Evolutionary conservation across 2,888 invertebrate genomes (phyloP).

Genomic region (Chirona hameri): DNA sequence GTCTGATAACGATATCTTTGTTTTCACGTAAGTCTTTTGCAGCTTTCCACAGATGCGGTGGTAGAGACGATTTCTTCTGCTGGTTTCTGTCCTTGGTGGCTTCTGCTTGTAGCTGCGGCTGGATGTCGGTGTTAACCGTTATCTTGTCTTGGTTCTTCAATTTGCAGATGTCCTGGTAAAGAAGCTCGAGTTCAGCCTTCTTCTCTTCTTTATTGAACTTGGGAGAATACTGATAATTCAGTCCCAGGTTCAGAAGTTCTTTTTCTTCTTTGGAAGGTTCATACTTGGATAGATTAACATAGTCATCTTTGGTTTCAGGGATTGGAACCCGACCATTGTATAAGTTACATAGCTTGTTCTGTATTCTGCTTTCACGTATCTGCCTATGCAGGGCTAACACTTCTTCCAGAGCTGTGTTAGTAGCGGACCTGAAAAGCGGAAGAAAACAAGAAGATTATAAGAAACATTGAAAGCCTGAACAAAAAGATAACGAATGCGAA

Average conservation of each 20-base stretch:
- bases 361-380: background rate
- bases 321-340: background rate
- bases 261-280: background rate
- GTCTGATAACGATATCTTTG: background rate
- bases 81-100: background rate
- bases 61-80: background rate
- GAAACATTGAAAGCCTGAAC: too few species aligned
- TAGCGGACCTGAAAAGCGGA: too few species aligned
- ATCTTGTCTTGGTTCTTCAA: background rate
- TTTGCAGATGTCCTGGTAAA: background rate
- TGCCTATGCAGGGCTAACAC: too few species aligned
- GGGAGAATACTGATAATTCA: background rate
- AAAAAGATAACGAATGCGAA: too few species aligned
- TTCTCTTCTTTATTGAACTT: background rate
- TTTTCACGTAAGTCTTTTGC: background rate
- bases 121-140: background rate
- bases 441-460: too few species aligned
- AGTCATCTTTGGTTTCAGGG: background rate
- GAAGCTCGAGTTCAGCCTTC: background rate
- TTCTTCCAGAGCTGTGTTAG: too few species aligned
- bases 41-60: background rate
- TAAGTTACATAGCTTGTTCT: background rate
- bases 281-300: background rate
- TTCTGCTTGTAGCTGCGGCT: too few species aligned
- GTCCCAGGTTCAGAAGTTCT: background rate